phyloP scores from a whole-genome alignment of 2,797 vertebrate genomes.

The Yasuhikotakia modesta region DNA sequence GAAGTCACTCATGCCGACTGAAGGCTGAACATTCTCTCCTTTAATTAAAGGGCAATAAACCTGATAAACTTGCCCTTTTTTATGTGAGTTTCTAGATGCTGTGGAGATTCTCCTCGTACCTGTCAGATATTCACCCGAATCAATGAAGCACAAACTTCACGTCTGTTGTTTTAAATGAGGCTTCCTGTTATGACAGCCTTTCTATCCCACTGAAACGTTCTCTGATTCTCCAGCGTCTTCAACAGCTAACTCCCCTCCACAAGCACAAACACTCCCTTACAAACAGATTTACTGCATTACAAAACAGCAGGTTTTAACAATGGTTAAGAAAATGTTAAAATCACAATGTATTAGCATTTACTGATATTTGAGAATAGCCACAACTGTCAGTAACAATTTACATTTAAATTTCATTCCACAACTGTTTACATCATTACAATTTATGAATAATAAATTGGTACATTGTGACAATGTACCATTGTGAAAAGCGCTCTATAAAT shows the following conservation, averaged over 20 bases:
- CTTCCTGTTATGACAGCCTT: constrained; percentile 41
- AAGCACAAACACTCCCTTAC: not conserved
- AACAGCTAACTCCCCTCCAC: constrained; percentile 19
- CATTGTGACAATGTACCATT: no score
- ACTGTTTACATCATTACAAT: not conserved
- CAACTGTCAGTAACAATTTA: not conserved
- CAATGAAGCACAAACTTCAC: constrained; percentile 25
- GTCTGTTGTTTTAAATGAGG: constrained; percentile 36
- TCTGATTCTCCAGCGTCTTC: constrained; percentile 11
- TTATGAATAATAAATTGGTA: not conserved
- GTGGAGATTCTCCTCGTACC: not conserved
- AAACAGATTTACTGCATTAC: constrained; percentile 10
- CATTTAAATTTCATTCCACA: not conserved
- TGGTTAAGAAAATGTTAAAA: no score
- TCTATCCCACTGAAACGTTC: constrained; percentile 16
- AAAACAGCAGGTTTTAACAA: no score
- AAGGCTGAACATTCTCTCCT: constrained; percentile 39
- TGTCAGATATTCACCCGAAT: constrained; percentile 14
- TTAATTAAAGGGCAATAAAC: constrained; percentile 58
- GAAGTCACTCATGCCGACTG: constrained; percentile 21
- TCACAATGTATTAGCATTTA: no score
- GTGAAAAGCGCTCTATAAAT: no score
- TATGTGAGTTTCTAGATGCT: constrained; percentile 27
- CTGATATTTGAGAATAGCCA: not conserved
- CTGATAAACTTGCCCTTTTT: constrained; percentile 42